phyloP scores from a whole-genome alignment of 2,797 vertebrate species.

The Hoplostethus atlanticus region DNA sequence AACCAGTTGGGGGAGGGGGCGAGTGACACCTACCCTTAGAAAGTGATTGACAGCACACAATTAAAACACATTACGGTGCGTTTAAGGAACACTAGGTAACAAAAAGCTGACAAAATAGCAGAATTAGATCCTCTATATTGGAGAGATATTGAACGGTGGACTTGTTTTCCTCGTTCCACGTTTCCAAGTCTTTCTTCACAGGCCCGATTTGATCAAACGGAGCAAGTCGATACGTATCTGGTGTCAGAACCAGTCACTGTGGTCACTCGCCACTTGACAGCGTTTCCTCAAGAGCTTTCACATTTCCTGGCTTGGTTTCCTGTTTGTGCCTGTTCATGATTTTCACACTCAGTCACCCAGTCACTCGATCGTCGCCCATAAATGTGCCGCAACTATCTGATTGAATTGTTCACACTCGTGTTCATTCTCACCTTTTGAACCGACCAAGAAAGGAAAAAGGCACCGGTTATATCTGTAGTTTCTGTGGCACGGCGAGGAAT shows the following conservation, averaged over 20 bases:
- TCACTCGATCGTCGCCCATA: slow-evolving; percentile 21
- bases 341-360: not conserved
- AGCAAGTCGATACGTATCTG: not conserved
- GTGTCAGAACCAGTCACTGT: slow-evolving; percentile 1
- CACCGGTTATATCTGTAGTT: slow-evolving; percentile 37
- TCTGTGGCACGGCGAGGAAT: not conserved
- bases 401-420: not conserved
- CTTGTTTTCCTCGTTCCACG: too few species aligned
- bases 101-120: too few species aligned
- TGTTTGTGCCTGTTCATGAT: not conserved
- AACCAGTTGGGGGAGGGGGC: too few species aligned
- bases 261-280: slow-evolving; percentile 5
- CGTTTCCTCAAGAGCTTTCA: slow-evolving; percentile 7
- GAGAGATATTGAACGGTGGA: too few species aligned
- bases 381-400: slow-evolving; percentile 4
- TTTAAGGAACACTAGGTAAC: too few species aligned
- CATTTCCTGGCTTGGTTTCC: slow-evolving; percentile 14
- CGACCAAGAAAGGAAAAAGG: slow-evolving; percentile 39
- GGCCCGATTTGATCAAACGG: not conserved
- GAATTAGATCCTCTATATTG: too few species aligned
- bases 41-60: too few species aligned
- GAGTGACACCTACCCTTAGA: too few species aligned
- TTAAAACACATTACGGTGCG: too few species aligned
- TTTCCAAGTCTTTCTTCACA: not conserved
- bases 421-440: not conserved